These are phyloP conservation scores for Diplodus puntazzo DNA, from an alignment of 2,797 vertebrate species.

Conservation along the genomic window DNA sequence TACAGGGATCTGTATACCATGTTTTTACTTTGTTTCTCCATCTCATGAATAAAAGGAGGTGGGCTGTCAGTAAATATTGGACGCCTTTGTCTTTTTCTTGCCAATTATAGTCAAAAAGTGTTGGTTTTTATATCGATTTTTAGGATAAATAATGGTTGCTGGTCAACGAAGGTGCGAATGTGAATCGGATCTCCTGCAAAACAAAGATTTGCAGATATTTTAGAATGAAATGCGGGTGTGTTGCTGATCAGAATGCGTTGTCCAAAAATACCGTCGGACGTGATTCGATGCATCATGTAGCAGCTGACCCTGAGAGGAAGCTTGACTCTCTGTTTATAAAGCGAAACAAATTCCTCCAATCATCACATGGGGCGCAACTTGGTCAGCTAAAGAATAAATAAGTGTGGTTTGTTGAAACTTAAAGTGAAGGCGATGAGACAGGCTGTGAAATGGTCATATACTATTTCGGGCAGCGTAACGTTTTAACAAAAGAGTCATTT, in stretches of 20 bases:
- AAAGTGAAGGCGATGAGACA: background rate
- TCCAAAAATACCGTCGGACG: background rate
- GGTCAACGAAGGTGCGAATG: background rate
- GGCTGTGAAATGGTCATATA: background rate
- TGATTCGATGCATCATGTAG: background rate
- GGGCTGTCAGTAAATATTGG: slow-evolving; percentile 21
- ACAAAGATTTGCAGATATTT: background rate
- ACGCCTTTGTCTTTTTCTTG: slow-evolving; percentile 23
- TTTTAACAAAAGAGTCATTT: background rate
- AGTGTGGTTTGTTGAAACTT: slow-evolving; percentile 12
- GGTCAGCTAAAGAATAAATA: slow-evolving; percentile 30
- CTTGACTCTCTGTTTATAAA: background rate
- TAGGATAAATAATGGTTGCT: background rate
- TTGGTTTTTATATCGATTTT: background rate
- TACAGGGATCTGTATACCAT: slow-evolving; percentile 50
- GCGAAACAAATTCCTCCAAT: background rate
- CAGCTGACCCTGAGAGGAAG: background rate
- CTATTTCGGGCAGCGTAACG: background rate
- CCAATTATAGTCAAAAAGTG: background rate
- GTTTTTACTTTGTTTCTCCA: slow-evolving; percentile 57
- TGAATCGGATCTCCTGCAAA: background rate
- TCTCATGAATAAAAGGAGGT: slow-evolving; percentile 62
- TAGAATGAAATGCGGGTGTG: background rate
- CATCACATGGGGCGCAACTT: slow-evolving; percentile 17
- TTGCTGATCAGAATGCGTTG: background rate